A percentile compares a stretch with the other conserved stretches of the same genome.
phyloP scores from a whole-genome alignment of 2,797 vertebrate species.

The Poliocrania exsul region DNA sequence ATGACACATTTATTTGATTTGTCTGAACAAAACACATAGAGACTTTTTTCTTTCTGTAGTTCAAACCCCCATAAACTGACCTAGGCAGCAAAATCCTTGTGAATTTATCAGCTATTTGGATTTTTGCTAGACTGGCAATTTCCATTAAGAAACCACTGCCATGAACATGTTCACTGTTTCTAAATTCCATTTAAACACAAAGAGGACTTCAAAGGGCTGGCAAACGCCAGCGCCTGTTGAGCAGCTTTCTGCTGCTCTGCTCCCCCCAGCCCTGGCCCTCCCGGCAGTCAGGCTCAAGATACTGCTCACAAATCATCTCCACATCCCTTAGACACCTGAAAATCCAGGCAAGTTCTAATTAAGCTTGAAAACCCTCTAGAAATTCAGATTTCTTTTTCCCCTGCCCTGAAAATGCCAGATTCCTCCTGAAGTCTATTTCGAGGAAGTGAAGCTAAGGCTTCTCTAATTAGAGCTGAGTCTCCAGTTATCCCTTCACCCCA shows the following conservation, averaged over 20 bases:
- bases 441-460: not conserved
- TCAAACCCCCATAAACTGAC: not conserved
- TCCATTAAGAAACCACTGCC: not conserved
- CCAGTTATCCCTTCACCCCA: not conserved
- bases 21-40: not conserved
- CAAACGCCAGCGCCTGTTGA: not conserved
- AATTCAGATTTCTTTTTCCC: not conserved
- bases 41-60: not conserved
- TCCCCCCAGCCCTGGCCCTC: not conserved
- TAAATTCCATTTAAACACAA: not conserved
- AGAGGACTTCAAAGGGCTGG: not conserved
- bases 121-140: not conserved
- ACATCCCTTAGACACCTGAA: not conserved
- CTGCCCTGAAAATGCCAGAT: not conserved
- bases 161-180: not conserved
- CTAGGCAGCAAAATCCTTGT: not conserved
- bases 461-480: not conserved
- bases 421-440: constrained; percentile 1
- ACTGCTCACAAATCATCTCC: not conserved
- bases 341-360: not conserved
- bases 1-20: not conserved
- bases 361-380: not conserved
- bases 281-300: not conserved
- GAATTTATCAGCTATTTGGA: not conserved
- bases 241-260: not conserved